Conservation (phyloP, 2,797 vertebrate genomes). For the Caiman crocodilus region DNA sequence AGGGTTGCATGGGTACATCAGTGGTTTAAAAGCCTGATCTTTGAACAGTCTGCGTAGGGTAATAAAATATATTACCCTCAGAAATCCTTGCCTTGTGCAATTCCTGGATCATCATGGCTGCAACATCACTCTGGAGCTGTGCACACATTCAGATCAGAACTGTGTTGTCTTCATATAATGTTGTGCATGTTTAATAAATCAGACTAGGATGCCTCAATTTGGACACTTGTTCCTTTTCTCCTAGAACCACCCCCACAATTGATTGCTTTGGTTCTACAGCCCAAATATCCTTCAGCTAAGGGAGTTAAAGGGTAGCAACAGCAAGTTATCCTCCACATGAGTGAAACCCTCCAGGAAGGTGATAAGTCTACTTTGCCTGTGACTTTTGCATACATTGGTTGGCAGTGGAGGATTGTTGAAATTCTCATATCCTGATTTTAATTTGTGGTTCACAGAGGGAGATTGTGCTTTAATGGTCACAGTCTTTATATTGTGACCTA, state of each 20-base stretch:
- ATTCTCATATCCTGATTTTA: not conserved
- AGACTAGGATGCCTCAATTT: not conserved
- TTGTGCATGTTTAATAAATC: not conserved
- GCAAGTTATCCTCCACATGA: not conserved
- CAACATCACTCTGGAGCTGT: too few species aligned
- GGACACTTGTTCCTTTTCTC: not conserved
- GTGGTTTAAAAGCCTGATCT: too few species aligned
- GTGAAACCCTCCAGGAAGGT: not conserved
- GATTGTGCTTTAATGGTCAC: not conserved
- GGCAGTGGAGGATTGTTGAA: not conserved
- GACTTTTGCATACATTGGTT: conserved; percentile 1
- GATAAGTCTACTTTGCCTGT: not conserved
- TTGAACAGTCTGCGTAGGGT: too few species aligned
- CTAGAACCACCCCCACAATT: too few species aligned
- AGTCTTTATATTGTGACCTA: not conserved
- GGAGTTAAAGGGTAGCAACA: not conserved
- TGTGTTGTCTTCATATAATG: not conserved
- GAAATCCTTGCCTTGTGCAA: too few species aligned
- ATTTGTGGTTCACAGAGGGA: not conserved
- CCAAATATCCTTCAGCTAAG: not conserved
- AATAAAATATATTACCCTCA: too few species aligned
- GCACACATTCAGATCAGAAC: not conserved
- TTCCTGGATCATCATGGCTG: too few species aligned
- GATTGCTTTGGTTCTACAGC: not conserved
- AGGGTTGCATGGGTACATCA: too few species aligned